Evolutionary conservation across 1,140 invertebrate species (phyloP).

Genomic region (Globodera rostochiensis): DNA sequence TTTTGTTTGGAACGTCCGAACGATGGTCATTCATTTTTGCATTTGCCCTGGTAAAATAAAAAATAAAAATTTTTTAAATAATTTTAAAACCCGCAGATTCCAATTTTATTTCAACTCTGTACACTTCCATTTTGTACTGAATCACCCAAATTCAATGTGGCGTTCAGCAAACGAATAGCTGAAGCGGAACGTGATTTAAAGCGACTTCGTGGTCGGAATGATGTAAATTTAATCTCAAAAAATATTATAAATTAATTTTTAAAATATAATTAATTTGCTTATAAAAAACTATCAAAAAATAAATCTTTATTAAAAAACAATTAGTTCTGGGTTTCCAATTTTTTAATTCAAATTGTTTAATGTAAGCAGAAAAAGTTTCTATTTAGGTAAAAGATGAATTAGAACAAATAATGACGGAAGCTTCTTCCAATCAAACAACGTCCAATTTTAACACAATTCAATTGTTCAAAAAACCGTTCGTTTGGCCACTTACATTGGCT

Average conservation of each 20-base stretch:
- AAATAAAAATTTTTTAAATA: neutral
- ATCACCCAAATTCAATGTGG: constrained; percentile 81
- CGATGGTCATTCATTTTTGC: constrained; percentile 70
- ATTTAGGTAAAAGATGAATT: neutral
- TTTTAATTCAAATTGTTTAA: neutral
- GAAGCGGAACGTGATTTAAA: constrained; percentile 60
- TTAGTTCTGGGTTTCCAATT: neutral
- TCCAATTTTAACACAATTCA: constrained; percentile 27
- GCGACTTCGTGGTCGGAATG: constrained; percentile 48
- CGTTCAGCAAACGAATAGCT: constrained; percentile 40
- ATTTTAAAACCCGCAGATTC: constrained; percentile 67
- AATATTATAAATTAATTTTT: too few relatives aligned
- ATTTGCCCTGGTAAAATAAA: neutral
- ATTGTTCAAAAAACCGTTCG: constrained; percentile 52
- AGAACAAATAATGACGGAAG: constrained; percentile 43
- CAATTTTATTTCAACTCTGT: constrained; percentile 76
- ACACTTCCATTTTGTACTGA: constrained; percentile 84
- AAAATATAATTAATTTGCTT: too few relatives aligned
- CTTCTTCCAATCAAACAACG: constrained; percentile 55
- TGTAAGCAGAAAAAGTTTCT: too few relatives aligned
- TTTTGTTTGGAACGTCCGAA: constrained; percentile 73
- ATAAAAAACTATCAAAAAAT: too few relatives aligned
- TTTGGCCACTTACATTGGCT: constrained; percentile 72
- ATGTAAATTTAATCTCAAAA: constrained; percentile 33
- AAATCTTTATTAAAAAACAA: too few relatives aligned